Percentiles rank a stretch among this genome's conserved stretches.
Conservation (phyloP, 2,113 vertebrate species). For the Serilophus lunatus region DNA sequence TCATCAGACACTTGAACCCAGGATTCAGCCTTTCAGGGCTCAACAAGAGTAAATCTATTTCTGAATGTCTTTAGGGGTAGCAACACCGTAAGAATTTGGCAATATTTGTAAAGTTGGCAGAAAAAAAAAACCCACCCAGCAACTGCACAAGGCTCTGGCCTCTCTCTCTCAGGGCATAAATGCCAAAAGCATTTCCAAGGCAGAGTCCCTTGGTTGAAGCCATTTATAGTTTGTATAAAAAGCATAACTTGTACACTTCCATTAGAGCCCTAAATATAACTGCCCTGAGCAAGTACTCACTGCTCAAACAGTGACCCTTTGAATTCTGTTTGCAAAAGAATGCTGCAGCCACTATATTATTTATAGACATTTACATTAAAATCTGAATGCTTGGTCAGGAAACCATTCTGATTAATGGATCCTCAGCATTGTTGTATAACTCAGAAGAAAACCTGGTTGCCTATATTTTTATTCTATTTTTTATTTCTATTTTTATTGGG, state of each 20-base stretch:
- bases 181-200: constrained; percentile 6
- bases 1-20: background rate
- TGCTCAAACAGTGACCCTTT: constrained; percentile 32
- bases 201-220: background rate
- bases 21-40: background rate
- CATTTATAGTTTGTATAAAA: constrained; percentile 63
- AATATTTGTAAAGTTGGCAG: background rate
- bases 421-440: background rate
- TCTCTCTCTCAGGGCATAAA: background rate
- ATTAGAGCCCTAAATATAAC: constrained; percentile 59
- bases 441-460: background rate
- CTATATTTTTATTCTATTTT: background rate
- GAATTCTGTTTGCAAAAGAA: constrained; percentile 35
- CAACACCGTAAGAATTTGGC: background rate
- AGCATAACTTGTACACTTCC: constrained; percentile 49
- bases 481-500: no score
- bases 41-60: background rate
- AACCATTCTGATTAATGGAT: background rate
- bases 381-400: background rate
- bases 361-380: constrained; percentile 21
- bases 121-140: background rate
- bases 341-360: background rate
- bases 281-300: background rate
- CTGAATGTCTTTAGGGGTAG: background rate
- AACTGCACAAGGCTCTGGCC: background rate